Evolutionary conservation across 35 echinoderm and acorn worm genomes (phyloP).

Genomic region (Nesometra sesokonis): DNA sequence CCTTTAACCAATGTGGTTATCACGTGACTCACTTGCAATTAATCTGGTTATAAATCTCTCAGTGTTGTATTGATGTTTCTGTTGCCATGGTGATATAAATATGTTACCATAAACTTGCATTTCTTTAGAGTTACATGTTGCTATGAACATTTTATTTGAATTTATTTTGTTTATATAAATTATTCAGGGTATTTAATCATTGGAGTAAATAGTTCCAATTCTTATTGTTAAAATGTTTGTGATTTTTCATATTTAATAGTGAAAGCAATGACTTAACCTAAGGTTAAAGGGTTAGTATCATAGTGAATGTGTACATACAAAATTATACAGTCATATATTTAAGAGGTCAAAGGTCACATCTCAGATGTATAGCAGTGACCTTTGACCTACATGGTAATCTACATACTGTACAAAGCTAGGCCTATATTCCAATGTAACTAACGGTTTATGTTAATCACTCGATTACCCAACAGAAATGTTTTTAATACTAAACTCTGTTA

Average conservation of each 20-base stretch:
- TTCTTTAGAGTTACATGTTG: neutral
- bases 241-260: neutral
- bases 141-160: neutral
- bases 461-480: neutral
- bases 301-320: neutral
- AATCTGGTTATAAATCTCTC: too few relatives aligned
- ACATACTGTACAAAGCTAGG: too few relatives aligned
- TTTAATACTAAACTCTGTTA: neutral
- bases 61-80: neutral
- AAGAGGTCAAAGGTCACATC: neutral
- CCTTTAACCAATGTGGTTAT: too few relatives aligned
- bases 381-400: too few relatives aligned
- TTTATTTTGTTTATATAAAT: neutral
- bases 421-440: neutral
- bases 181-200: slow-evolving; percentile 1
- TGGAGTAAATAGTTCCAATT: neutral
- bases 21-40: too few relatives aligned
- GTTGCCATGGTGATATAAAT: neutral
- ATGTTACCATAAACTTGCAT: neutral
- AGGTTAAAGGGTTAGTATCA: neutral
- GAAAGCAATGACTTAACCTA: neutral
- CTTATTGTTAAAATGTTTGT: neutral
- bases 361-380: neutral
- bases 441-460: neutral
- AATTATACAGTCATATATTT: neutral